Conservation (phyloP, 2,888 invertebrate species). For the Acleris sparsana region DNA sequence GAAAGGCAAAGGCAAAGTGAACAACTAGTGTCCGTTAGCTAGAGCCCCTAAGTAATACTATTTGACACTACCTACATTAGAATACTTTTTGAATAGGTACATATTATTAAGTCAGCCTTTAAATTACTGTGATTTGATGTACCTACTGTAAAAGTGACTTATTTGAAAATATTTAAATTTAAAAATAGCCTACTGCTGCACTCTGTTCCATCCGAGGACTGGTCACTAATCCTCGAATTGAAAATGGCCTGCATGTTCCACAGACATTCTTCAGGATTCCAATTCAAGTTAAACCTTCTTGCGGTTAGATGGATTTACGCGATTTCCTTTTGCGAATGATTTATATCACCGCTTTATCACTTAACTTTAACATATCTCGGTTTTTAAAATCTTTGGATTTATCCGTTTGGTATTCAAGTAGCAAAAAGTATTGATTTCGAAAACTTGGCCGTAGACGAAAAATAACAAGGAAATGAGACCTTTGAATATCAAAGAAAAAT, state of each 20-base stretch:
- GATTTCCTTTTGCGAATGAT: conserved; percentile 33
- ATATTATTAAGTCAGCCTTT: neutral
- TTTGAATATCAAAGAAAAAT: no score
- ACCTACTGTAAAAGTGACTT: no score
- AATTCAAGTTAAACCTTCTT: conserved; percentile 32
- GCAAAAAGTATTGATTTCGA: no score
- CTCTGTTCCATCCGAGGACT: conserved; percentile 24
- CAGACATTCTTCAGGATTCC: conserved; percentile 37
- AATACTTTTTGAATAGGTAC: no score
- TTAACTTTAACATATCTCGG: neutral
- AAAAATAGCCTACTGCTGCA: neutral
- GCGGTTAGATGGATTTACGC: conserved; percentile 29
- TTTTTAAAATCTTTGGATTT: no score
- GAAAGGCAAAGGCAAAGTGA: no score
- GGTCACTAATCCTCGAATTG: conserved; percentile 35
- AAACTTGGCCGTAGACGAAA: no score
- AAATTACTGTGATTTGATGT: neutral
- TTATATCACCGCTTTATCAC: conserved; percentile 13
- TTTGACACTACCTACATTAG: no score
- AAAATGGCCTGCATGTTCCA: conserved; percentile 37
- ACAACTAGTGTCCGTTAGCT: no score
- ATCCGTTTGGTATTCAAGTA: no score
- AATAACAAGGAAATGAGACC: no score
- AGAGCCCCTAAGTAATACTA: no score
- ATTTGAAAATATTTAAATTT: neutral